Conservation (phyloP, 2,113 vertebrate species). For the Brachirus orientalis region DNA sequence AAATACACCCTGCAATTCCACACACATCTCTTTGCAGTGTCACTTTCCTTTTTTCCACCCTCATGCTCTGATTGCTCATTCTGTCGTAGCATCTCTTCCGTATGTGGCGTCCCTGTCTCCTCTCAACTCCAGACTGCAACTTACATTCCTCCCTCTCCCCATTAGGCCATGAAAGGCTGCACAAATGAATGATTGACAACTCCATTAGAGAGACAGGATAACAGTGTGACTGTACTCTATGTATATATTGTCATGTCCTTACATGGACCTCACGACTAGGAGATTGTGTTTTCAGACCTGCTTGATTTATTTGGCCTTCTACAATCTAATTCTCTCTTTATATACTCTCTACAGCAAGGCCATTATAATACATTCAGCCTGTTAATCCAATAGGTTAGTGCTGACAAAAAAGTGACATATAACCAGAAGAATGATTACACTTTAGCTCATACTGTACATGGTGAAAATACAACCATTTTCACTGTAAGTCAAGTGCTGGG, state of each 20-base stretch:
- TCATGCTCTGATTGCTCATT: not conserved
- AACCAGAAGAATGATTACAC: too few relatives aligned
- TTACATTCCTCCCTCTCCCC: constrained; percentile 44
- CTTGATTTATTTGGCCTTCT: not conserved
- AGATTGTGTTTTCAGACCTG: not conserved
- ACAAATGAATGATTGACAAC: constrained; percentile 62
- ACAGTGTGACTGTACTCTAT: constrained; percentile 25
- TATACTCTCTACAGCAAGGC: not conserved
- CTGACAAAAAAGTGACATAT: not conserved
- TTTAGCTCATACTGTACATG: not conserved
- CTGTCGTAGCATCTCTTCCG: constrained; percentile 27
- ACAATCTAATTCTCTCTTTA: not conserved
- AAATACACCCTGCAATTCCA: constrained; percentile 25
- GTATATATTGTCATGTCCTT: not conserved
- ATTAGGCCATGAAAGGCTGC: constrained; percentile 44
- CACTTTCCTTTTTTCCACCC: constrained; percentile 12
- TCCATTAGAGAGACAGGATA: constrained; percentile 45
- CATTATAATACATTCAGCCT: not conserved
- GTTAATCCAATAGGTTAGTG: not conserved
- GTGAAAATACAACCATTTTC: constrained; percentile 6
- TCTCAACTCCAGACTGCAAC: constrained; percentile 28
- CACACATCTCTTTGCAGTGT: constrained; percentile 4
- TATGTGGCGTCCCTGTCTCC: constrained; percentile 40
- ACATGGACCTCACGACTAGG: constrained; percentile 8
- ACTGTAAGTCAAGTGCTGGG: not conserved